Base-by-base conservation (phyloP, 2,797 vertebrate genomes). In the Ctenopoma kingsleyae region DNA sequence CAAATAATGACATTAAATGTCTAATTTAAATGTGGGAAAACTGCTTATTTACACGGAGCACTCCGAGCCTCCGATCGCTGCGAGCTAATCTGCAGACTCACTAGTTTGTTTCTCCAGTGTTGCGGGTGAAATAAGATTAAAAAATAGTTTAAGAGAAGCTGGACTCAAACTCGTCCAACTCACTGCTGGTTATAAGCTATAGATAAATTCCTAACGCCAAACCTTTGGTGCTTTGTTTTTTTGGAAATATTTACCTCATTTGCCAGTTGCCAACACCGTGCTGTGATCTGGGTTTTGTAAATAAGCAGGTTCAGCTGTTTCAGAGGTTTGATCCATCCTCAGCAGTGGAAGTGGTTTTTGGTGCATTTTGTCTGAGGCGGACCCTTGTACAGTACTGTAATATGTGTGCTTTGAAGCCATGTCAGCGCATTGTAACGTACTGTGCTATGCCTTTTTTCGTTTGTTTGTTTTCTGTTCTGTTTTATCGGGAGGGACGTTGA, bases 371-470 rank as follows among this genome's bases (percentile, higher is more conserved):
- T 90, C 87, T 86, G 84, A 83, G 91, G 83, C 81, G 86, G 89
- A 89, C 91, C 89, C 87, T 80, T 93, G 92, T 92, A 93, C 89
- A 92, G 91, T 92, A 91, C 89, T 93, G 89, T 92, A 87, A 86
- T 87, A 72, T 89, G 76, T 92, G 86, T 91, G 89, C 90, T 92
- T 87, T 74, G 76, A 90, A 90, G 89, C 89, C 89, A 89, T 89
- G 87, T 93, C 86, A 88, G 87, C 80, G 87, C 88, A 88, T 92
- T 74, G 88, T 93, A 89, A 80, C 67, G 86, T 91, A 90, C 87
- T 85, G 90, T 90, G 90, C 88, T 77, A 74, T 85, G 87, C 85
- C 83, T 89, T 89, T 89, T 83, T 44, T 20, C 3, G 7, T 69
- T 57, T 74, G 16, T 52, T 41, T 57, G 49, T 78, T 63, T 74